Evolutionary conservation across 2,888 invertebrate genomes (phyloP), one percentile per base, ranked within the genome.

Genomic region (Synergus japonicus): DNA sequence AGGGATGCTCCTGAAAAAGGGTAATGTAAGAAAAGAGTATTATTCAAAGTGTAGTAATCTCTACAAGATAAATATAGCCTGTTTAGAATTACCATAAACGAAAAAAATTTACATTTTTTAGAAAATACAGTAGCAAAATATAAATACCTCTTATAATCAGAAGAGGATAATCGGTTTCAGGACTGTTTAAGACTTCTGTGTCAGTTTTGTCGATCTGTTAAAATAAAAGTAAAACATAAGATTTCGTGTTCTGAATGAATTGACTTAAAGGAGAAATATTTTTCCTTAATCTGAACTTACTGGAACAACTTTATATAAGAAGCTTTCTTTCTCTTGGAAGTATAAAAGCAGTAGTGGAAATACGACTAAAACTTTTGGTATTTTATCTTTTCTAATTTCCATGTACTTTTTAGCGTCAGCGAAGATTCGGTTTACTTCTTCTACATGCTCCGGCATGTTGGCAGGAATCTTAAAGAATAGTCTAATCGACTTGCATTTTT

Each of bases 281-380:
- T 22, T 22, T 22, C 22, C 22, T 29, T 69, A 64, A 10, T 37
- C 18, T 44, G 22, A 22, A 65, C 78, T 76, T 44, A 79, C 78
- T 13, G 63, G 44, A 41, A 78, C 37, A 13, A 78, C 77, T 78
- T 78, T 79, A 44, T 44, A 44, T 9, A 7, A 44, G 44, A 9
- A 44, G 10, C 44, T 44, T 44, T 44, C 44, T 9, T 44, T 44
- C 10, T 44, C 44, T 44, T 9, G 44, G 10, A 44, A 58, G 58
- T 77, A 13, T 78, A 77, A 9, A 66, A 49, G 2, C 63, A 82
- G n/a, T 4, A 82, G 63, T 44, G 43, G 76, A 69, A 82, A 79
- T 41, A 79, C 22, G 22, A 79, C 46, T n/a, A 77, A 15, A 13
- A 9, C 2, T 44, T 44, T 44, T 44, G 44, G 4, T 46, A 49